Base-by-base conservation (phyloP, 2,888 invertebrate genomes). In the Mesopsocus fuscifrons region DNA sequence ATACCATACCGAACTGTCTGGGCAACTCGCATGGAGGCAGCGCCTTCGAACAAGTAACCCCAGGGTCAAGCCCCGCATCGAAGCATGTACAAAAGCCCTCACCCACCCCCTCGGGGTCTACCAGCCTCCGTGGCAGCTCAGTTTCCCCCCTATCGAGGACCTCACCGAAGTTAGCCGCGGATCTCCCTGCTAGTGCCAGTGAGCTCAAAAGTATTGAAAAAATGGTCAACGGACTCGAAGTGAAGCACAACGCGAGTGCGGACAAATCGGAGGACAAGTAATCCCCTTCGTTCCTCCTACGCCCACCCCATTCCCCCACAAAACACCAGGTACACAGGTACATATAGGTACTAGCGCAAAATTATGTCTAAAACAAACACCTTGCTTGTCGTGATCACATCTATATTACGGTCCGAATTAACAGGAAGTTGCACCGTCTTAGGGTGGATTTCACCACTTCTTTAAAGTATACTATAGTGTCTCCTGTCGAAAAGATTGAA, bases 131-230 rank as follows among this genome's bases (percentile, higher is more conserved):
- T 58, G 67, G 44, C 55, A 66, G 45, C 56, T 67, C 51, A 49
- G 62, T 56, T 51, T 74, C 60, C 54, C 75, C 61, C 53, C 73
- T 59, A 53, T 66, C 56, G 52, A 69, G 59, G 64, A 72, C 67
- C n/a, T 52, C 71, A 54, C 59, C 64, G 45, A 26, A 26, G 11
- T 9, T 26, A 11, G 48, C 52, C 55, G 46, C 60, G 57, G 50
- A 55, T 20, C 21, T 38, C 13, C 55, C 56, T 57, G 42, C 75
- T 72, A 49, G 71, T 68, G 49, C 80, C 34, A 82, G 77, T 48
- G 91, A 92, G 64, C 72, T 94, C 52, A 91, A 91, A 65, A 89
- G 81, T 62, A 94, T 94, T 66, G 92, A 94, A 66, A 87, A 91
- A 61, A 92, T 92, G 92, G 89, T 94, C 52, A 92, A 91, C 64